Conservation (phyloP, 2,888 invertebrate species). For the Eupithecia vulgata region DNA sequence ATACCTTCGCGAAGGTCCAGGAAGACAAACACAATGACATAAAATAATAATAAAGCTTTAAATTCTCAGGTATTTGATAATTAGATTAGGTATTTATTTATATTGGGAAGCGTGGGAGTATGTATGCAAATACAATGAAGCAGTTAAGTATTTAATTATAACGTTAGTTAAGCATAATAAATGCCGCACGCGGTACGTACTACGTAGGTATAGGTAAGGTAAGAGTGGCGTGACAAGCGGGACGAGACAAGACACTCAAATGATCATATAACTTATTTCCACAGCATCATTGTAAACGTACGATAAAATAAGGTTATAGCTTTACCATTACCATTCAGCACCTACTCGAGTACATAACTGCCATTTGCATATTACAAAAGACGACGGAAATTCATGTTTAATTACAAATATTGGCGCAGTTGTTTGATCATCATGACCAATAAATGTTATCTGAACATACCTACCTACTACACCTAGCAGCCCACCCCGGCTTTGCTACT, state of each 20-base stretch:
- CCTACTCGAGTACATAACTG: neutral
- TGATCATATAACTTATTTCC: constrained; percentile 5
- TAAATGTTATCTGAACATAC: neutral
- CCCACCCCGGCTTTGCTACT: neutral
- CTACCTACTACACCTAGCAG: neutral
- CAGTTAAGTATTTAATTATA: neutral
- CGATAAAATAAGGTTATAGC: constrained; percentile 4
- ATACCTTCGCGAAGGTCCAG: neutral
- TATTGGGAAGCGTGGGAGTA: neutral
- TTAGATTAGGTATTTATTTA: neutral
- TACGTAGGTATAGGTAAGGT: neutral
- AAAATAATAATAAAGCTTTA: neutral
- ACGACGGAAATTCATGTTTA: constrained; percentile 10
- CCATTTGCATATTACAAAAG: constrained; percentile 4
- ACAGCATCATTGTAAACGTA: constrained; percentile 5
- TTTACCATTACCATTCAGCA: neutral
- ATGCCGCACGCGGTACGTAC: neutral
- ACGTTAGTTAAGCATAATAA: neutral
- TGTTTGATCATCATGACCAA: constrained; percentile 9
- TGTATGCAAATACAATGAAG: neutral
- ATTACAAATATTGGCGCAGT: constrained; percentile 14
- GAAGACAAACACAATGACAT: neutral
- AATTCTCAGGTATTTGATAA: neutral
- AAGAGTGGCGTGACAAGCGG: neutral
- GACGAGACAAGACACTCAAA: neutral